Evolutionary conservation across 2,888 invertebrate species (phyloP), one percentile per base, ranked within the genome.

Genomic region (Tenthredo scrophulariae): DNA sequence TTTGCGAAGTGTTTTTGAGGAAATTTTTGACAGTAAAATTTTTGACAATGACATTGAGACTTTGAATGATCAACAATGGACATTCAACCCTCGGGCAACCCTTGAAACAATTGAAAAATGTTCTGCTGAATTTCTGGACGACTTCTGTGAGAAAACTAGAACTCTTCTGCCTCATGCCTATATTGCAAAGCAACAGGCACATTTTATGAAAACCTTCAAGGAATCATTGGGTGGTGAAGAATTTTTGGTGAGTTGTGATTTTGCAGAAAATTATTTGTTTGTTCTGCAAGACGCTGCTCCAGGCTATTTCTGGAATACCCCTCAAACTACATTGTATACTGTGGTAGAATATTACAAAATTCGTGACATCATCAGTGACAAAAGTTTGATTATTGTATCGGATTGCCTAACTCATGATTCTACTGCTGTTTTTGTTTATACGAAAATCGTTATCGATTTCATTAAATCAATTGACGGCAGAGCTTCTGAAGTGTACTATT

Each of bases 401-500:
- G 89, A 89, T 84, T 86, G 84, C 65, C 67, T 84, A 4, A 85
- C 40, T n/a, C 88, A 89, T 85, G 87, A 89, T 82, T 65, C 88
- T 22, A 65, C 84, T 84, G 86, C 87, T 62, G 85, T 88, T 4
- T 26, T 85, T 43, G 67, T 85, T 29, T 85, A 83, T 85, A 83
- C 62, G 10, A 67, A 83, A 46, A 86, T 87, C 5, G 37, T 86
- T 15, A 82, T 84, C 18, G 62, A 86, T 40, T 86, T 77, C n/a
- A 54, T 77, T 0, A 77, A 50, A 29, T 50, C 74, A 10, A 33
- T 75, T 18, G n/a, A 22, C n/a, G 4, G n/a, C 3, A 37, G 6
- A n/a, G 6, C 22, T 7, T 22, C 46, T 2, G 46, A 75, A n/a
- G n/a, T 40, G 3, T 75, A 40, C 13, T 77, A 50, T n/a, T 77